Evolutionary conservation across 2,797 vertebrate genomes (phyloP).

Genomic region (Miichthys miiuy): DNA sequence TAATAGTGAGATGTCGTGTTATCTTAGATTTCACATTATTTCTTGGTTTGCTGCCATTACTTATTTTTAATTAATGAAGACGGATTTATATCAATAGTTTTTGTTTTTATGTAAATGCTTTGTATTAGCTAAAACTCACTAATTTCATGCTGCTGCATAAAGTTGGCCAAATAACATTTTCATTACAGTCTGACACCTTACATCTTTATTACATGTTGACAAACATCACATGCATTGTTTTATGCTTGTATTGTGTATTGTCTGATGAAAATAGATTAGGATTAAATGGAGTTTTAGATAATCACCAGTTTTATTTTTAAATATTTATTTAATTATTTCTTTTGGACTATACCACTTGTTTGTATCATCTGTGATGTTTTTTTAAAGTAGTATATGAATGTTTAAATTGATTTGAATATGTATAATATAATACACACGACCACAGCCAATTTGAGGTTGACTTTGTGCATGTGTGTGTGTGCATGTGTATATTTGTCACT

Average conservation of each 20-base stretch:
- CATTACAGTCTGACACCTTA: neutral
- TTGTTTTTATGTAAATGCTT: neutral
- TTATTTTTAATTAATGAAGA: neutral
- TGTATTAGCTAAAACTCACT: neutral
- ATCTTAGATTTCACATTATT: neutral
- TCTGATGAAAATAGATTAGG: neutral
- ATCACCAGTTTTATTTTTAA: too few species aligned
- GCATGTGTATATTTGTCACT: slow-evolving; percentile 37
- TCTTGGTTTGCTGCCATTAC: neutral
- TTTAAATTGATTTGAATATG: slow-evolving; percentile 30
- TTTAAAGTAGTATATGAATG: neutral
- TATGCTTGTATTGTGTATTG: neutral
- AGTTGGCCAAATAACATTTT: neutral
- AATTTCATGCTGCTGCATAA: neutral
- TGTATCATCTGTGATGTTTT: neutral
- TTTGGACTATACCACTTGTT: neutral
- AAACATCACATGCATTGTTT: neutral
- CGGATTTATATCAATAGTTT: neutral
- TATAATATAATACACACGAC: slow-evolving; percentile 6
- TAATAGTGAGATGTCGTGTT: neutral
- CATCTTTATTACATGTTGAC: neutral
- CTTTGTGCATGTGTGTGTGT: slow-evolving; percentile 21
- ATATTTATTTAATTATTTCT: neutral
- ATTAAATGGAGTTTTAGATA: neutral
- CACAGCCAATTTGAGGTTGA: slow-evolving; percentile 28